phyloP scores from a whole-genome alignment of 2,797 vertebrate species.

The Hippopotamyrus pictus region DNA sequence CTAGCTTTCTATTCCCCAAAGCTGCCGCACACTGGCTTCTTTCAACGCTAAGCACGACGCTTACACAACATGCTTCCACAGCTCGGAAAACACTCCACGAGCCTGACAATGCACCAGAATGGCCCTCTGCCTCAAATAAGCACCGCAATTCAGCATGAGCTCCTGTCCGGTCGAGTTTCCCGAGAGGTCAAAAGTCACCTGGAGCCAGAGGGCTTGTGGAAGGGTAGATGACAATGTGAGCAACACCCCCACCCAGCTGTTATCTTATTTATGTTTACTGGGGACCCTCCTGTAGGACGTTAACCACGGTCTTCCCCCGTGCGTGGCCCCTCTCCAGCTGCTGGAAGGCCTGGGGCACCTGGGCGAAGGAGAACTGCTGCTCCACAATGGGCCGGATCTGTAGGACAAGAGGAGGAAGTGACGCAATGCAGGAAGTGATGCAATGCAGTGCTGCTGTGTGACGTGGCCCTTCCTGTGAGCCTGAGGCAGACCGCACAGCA shows the following conservation, averaged over 20 bases:
- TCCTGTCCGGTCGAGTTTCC: not conserved
- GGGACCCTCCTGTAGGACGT: slow-evolving; percentile 44
- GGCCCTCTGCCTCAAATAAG: not conserved
- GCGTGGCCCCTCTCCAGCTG: slow-evolving; percentile 88
- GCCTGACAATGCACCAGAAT: not conserved
- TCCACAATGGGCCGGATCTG: slow-evolving; percentile 87
- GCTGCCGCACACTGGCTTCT: not conserved
- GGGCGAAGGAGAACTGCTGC: slow-evolving; percentile 74
- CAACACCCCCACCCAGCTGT: not conserved
- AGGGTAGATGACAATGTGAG: not conserved
- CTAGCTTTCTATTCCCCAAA: not conserved
- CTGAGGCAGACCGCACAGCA: not conserved
- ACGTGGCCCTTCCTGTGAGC: not conserved
- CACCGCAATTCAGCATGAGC: not conserved
- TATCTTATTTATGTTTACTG: not conserved
- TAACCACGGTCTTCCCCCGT: slow-evolving; percentile 86
- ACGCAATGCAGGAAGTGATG: not conserved
- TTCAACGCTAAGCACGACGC: not conserved
- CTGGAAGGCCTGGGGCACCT: slow-evolving; percentile 83
- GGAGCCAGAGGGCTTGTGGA: not conserved
- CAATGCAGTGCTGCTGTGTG: not conserved
- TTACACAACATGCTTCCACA: not conserved
- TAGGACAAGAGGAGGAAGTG: slow-evolving; percentile 32
- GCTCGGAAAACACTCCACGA: not conserved
- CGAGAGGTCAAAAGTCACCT: not conserved